Evolutionary conservation across 2,797 vertebrate species (phyloP).

Genomic region (Micromesistius poutassou): DNA sequence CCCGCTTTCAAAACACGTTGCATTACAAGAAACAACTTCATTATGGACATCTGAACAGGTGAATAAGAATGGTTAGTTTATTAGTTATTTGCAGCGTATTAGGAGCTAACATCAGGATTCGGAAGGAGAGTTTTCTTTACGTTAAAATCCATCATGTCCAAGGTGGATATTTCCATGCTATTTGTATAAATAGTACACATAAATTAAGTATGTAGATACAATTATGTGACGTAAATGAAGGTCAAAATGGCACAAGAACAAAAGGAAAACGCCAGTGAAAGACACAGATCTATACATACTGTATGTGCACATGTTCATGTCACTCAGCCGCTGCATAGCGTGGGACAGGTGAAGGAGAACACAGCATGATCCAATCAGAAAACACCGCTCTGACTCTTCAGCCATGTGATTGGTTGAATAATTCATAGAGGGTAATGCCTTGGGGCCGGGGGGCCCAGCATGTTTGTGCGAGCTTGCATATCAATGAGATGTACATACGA

Average conservation of each 20-base stretch:
- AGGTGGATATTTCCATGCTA: background rate
- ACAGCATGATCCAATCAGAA: slow-evolving; percentile 62
- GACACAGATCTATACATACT: slow-evolving; percentile 14
- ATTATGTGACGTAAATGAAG: too few relatives aligned
- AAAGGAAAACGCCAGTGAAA: background rate
- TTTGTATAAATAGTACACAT: background rate
- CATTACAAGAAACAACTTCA: background rate
- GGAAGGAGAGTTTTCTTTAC: background rate
- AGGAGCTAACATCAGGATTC: too few relatives aligned
- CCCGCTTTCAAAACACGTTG: background rate
- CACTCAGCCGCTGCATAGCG: slow-evolving; percentile 49
- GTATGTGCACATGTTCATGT: slow-evolving; percentile 20
- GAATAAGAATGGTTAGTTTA: background rate
- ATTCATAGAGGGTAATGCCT: slow-evolving; percentile 58
- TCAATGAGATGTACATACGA: slow-evolving; percentile 4
- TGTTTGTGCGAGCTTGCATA: slow-evolving; percentile 19
- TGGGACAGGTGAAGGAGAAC: slow-evolving; percentile 53
- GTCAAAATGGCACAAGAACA: background rate
- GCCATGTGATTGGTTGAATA: slow-evolving; percentile 71
- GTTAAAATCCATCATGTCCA: background rate
- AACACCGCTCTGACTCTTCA: slow-evolving; percentile 53
- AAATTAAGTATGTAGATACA: too few relatives aligned
- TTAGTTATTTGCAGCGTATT: background rate
- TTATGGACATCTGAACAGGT: background rate
- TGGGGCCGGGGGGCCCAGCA: slow-evolving; percentile 32